Base-by-base conservation (phyloP, 2,888 invertebrate species). In the Tanaodytes sp. region DNA sequence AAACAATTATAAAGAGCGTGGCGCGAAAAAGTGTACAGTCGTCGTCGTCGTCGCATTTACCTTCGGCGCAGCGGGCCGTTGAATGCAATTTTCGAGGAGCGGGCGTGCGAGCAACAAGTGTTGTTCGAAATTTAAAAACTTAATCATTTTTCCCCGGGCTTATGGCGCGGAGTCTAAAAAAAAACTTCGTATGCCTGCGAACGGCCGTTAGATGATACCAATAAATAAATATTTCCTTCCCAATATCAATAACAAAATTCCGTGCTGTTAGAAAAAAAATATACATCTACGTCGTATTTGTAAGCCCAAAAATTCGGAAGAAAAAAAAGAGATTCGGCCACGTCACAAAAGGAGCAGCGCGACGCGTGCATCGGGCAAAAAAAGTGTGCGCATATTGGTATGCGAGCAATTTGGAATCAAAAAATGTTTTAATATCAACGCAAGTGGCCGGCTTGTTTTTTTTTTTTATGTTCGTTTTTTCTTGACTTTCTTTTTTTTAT, bases 201-300 rank as follows among this genome's bases (percentile, higher is more conserved):
- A 23, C 23, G 23, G 8, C 23, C 5, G 23, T 23, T 23, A 23
- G 23, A 5, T 23, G 8, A 23, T 23, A 23, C 23, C 39, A 23
- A 23, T 37, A 42, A 46, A 62, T n/a, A n/a, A n/a, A 46, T 37
- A 52, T 52, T 45, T 31, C 18, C 40, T 12, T 43, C 9, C 33
- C 20, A 59, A 54, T 39, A 63, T 63, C 54, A 55, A 54, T 49
- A 55, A 55, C 42, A 31, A 63, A 55, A 63, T 63, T 63, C 63
- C 55, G 49, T 27, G 16, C 45, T 27, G 66, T 75, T 75, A 76
- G 73, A 75, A 74, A 65, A 74, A 61, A 52, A 46, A 46, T 30
- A 37, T n/a, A 6, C 36, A 15, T 16, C 11, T 0, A 23, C 19
- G 48, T 27, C 30, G 8, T 59, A 36, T 51, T 49, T 59, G 19